phyloP scores from a whole-genome alignment of 2,888 invertebrate species.

The Lasioglossum calceatum region DNA sequence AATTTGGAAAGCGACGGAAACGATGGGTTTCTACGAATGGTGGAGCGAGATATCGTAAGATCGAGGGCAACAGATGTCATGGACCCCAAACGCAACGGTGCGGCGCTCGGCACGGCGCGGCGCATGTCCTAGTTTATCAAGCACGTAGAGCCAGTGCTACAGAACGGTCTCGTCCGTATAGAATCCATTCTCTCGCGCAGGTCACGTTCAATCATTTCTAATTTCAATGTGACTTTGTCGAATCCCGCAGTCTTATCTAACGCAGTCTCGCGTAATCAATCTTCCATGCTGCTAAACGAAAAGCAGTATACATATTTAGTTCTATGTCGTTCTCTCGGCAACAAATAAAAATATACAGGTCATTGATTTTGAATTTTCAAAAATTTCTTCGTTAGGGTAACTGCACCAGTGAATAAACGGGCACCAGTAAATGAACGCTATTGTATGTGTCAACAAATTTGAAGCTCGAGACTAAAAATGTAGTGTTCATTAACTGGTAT shows the following conservation, averaged over 20 bases:
- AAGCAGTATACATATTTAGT: too few species aligned
- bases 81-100: constrained; percentile 60
- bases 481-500: too few species aligned
- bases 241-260: not conserved
- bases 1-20: constrained; percentile 35
- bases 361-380: too few species aligned
- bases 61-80: constrained; percentile 74
- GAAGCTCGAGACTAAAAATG: too few species aligned
- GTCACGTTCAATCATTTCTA: constrained; percentile 32
- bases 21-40: constrained; percentile 10
- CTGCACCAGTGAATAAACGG: too few species aligned
- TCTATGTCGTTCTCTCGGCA: too few species aligned
- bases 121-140: constrained; percentile 67
- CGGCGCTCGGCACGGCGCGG: not conserved
- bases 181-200: constrained; percentile 32
- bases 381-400: too few species aligned
- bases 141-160: constrained; percentile 23
- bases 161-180: constrained; percentile 22
- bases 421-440: too few species aligned
- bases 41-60: constrained; percentile 38
- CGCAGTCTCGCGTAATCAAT: not conserved
- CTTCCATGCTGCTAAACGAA: not conserved
- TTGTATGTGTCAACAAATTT: too few species aligned
- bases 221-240: constrained; percentile 25
- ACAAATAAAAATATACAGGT: too few species aligned